Evolutionary conservation across 2,888 invertebrate genomes (phyloP), one percentile per base, ranked within the genome.

Genomic region (Rhabditoides inermis): DNA sequence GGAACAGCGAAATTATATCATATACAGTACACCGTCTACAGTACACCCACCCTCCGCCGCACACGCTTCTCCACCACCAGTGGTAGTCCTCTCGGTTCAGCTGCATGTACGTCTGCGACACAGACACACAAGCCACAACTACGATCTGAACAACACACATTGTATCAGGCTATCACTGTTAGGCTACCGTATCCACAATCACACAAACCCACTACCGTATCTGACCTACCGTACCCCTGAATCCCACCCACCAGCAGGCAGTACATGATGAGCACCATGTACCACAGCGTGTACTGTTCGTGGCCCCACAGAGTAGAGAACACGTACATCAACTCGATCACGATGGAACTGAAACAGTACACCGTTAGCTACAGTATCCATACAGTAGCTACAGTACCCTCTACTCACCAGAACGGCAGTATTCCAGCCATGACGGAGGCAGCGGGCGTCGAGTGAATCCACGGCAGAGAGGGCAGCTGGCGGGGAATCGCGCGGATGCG

Each of bases 51-150:
- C 81, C 81, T 32, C 80, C 80, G 68, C 77, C 78, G 65, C 80
- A 78, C 44, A 81, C 76, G 40, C 79, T 79, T 49, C 80, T 69
- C 81, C 81, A 81, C 81, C 81, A 81, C 81, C 81, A 81, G 35
- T 79, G 70, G 67, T 81, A 80, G 68, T 81, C 80, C 69, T 81
- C 81, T 0, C 78, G 77, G 7, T 79, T 77, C 49, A 81, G 73
- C 66, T 81, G 81, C 66, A 81, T 80, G 73, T 81, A 81, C 53
- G 81, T 81, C 55, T 81, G 72, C 2, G 81, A 80, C 37, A 81
- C 77, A 4, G 80, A 79, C 44, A 80, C 78, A 61, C 80, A 81
- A 7, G 79, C 81, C 1, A 81, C 81, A 15, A 81, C 81, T 53
- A 77, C 77, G 15, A 81, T 66, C 48, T 50, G 26, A 46, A 20